phyloP scores from a whole-genome alignment of 2,888 invertebrate genomes.

The Brenthis daphne region DNA sequence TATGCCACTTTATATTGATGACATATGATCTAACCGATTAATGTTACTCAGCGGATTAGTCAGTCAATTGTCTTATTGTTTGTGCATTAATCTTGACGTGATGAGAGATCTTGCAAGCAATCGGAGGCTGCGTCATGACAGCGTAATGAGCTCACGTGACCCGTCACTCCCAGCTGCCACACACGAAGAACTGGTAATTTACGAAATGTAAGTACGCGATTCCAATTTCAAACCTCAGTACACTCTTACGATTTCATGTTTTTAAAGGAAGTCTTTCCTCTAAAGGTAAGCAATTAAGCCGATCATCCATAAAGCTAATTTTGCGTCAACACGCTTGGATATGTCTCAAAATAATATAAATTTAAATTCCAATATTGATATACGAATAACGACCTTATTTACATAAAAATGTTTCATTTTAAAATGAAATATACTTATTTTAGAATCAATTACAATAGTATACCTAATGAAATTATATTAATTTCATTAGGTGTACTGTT shows the following conservation, averaged over 20 bases:
- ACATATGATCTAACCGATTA: slow-evolving; percentile 2
- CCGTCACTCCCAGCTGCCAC: slow-evolving; percentile 52
- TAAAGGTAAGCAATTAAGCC: slow-evolving; percentile 35
- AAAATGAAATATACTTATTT: too few relatives aligned
- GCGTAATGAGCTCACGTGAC: slow-evolving; percentile 68
- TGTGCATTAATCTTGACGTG: slow-evolving; percentile 29
- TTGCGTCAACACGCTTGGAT: slow-evolving; percentile 24
- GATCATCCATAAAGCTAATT: slow-evolving; percentile 37
- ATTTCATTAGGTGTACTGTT: too few relatives aligned
- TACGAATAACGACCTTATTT: background rate
- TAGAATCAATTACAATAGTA: too few relatives aligned
- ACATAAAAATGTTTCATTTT: background rate
- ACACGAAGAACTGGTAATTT: slow-evolving; percentile 69
- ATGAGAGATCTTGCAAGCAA: slow-evolving; percentile 33
- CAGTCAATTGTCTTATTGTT: slow-evolving; percentile 31
- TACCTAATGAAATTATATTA: too few relatives aligned
- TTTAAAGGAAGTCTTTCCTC: slow-evolving; percentile 45
- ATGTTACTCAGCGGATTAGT: slow-evolving; percentile 10
- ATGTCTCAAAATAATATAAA: background rate
- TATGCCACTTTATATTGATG: background rate
- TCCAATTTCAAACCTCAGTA: slow-evolving; percentile 77
- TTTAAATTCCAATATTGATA: background rate
- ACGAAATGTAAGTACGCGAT: slow-evolving; percentile 71
- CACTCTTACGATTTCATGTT: slow-evolving; percentile 66
- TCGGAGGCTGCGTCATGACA: slow-evolving; percentile 52